Evolutionary conservation across 2,888 invertebrate species (phyloP), one percentile per base, ranked within the genome.

Genomic region (Neelides folsomi): DNA sequence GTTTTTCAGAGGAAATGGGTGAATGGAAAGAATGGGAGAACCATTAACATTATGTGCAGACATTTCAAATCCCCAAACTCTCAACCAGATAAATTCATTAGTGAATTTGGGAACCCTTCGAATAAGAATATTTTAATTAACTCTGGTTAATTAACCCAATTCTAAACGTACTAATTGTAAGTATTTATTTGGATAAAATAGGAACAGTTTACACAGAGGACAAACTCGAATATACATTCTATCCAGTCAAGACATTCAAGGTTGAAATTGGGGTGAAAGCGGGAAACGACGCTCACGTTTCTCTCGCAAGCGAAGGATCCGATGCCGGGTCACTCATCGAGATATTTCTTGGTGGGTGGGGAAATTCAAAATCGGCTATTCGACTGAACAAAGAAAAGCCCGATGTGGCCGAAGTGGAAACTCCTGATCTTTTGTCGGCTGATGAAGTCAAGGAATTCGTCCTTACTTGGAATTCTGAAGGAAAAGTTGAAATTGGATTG

Each of bases 261-360:
- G 67, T 78, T 66, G 71, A 72, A 62, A 72, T 81, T 60, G 74
- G 77, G 53, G 78, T 78, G 63, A 76, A 75, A 64, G 78, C 79
- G 46, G 75, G 76, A 43, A 77, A 78, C 70, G 79, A 81, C 69
- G 80, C 78, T 61, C 80, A 81, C 69, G 67, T 81, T 56, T 77
- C 77, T 57, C 72, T 81, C 58, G 75, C 78, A 40, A 66, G 69
- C 59, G 74, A 71, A 15, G 75, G 76, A 46, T 54, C 63, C 12
- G 78, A 78, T 66, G 72, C 76, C 52, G 75, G 76, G 61, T 78
- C 78, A 20, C 78, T 80, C 73, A 79, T 79, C 67, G 80, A 81
- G 71, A 72, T 81, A 59, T 75, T 81, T 64, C 74, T 81, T 62
- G 81, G 81, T 48, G 80, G 81, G 55, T 81, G 81, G 81, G 76